Base-by-base conservation (phyloP, 1,140 invertebrate species). In the Triops cancriformis region DNA sequence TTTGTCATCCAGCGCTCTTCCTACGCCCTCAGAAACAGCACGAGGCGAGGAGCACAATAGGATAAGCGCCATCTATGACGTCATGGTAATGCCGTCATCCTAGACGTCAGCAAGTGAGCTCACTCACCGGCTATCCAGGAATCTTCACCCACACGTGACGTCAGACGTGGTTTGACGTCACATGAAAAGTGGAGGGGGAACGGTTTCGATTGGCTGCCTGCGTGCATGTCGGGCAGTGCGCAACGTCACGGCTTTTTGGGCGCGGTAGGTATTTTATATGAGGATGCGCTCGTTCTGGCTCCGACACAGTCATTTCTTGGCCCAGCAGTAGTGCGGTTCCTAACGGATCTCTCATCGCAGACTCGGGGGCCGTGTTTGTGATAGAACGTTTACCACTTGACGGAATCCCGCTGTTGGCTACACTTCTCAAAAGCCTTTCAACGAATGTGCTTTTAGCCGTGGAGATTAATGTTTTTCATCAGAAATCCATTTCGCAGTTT, bases 211-310 rank as follows among this genome's bases (percentile, higher is more conserved):
- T 64, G 51, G 51, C 51, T 64, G 51, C 51, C 51, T 18, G 51
- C n/a, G 3, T 23, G 18, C 51, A 23, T n/a, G 51, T 64, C 51
- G 18, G 51, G 51, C 18, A n/a, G 18, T 23, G 51, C 51, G 51
- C 51, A 64, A 64, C 51, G 51, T 64, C 51, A 64, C 0, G 51
- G 23, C 10, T 64, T 64, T 37, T 64, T 23, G 51, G 51, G 51
- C 51, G 51, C 51, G 51, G 51, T 64, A 64, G 23, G 51, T 18
- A 64, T 64, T 64, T 64, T 64, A 64, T 64, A 64, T 64, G 51
- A 64, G 51, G 51, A 64, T 64, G 51, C 51, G 51, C 51, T 64
- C 51, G 51, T 23, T 23, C 51, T 64, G 14, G 51, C 51, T 64
- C 51, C 51, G 51, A n/a, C 51, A 64, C 51, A 64, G 51, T 64